These are phyloP conservation scores for Solenopsis fugax DNA, from an alignment of 1,140 invertebrate species.

Conservation along the genomic window DNA sequence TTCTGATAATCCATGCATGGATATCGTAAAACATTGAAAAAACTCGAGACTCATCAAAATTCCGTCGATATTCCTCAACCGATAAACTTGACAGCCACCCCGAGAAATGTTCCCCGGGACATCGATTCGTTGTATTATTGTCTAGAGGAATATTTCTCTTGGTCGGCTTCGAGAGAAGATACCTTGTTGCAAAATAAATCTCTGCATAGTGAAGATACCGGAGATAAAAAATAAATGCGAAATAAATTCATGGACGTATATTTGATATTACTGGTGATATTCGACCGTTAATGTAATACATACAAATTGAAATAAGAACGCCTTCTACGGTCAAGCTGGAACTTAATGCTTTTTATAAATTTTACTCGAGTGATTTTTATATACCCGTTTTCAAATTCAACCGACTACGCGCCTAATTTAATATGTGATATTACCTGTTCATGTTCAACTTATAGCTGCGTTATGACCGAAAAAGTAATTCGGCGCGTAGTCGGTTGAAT, in stretches of 20 bases:
- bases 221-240: background rate
- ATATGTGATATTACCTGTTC: too few relatives aligned
- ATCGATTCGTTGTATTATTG: background rate
- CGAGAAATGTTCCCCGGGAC: background rate
- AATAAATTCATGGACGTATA: background rate
- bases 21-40: background rate
- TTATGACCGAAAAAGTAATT: too few relatives aligned
- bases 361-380: too few relatives aligned
- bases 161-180: background rate
- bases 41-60: background rate
- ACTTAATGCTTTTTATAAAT: too few relatives aligned
- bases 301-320: too few relatives aligned
- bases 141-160: background rate
- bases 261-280: too few relatives aligned
- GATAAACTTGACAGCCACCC: background rate
- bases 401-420: too few relatives aligned
- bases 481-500: too few relatives aligned
- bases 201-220: background rate
- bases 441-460: too few relatives aligned
- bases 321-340: too few relatives aligned
- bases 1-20: conserved; percentile 1
- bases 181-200: background rate
- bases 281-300: too few relatives aligned
- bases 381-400: too few relatives aligned
- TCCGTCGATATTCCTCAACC: background rate